Base-by-base conservation (phyloP, 2,797 vertebrate genomes). In the Spatula versicolor region DNA sequence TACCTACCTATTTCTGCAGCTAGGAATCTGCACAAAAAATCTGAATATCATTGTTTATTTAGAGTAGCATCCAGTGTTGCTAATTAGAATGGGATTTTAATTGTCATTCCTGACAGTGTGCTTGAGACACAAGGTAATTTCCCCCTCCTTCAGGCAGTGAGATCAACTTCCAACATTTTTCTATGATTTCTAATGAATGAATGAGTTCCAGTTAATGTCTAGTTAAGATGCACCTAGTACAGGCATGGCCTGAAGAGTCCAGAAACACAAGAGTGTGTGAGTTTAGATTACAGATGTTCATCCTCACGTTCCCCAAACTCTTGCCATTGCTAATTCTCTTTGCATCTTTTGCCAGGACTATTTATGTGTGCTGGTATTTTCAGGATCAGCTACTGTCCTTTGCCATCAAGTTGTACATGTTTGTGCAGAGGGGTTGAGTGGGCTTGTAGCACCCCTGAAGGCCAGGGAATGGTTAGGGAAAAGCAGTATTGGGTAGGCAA, bases 11-110 rank as follows among this genome's bases (percentile, higher is more conserved):
- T 48, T 84, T 86, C 67, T 88, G 64, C 66, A 88, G 71, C 63
- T 88, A 77, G 64, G 67, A 76, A 68, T 80, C 48, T 73, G 58
- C 54, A 68, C 55, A 72, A 62, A 46, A 52, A 78, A 83, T 71
- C 79, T 84, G 45, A 12, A 50, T 23, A 8, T 66, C 4, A 1
- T 60, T 93, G 48, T 79, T 95, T 88, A 37, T 91, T 93, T 93
- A 85, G 41, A 83, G 68, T 86, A 92, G 30, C 64, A 83, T 77
- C 48, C 80, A 72, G 33, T 52, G 19, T 46, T 71, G 26, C 56
- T 90, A 95, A 88, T 90, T 89, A 71, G 31, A 86, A 91, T 88
- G 93, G 67, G 28, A 62, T 74, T 96, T 67, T 90, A 79, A 90
- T 88, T 85, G 64, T 63, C 41, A 75, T 71, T 95, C 48, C 82